Evolutionary conservation across 2,113 vertebrate genomes (phyloP).

Genomic region (Desmodus rotundus): DNA sequence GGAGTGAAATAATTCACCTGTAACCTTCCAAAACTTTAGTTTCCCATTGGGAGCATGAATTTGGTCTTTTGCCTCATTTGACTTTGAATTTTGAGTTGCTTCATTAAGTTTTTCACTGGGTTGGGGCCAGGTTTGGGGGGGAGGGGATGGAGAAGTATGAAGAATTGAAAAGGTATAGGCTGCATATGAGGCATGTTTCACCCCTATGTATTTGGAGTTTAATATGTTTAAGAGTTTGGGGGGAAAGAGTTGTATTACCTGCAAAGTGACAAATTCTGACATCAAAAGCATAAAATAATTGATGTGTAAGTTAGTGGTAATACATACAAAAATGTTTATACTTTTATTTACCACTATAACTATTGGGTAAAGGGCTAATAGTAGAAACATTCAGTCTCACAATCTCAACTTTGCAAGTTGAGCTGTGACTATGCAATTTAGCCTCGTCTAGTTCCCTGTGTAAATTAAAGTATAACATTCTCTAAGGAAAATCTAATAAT

Average conservation of each 20-base stretch:
- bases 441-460: not conserved
- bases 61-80: constrained; percentile 49
- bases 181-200: not conserved
- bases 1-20: constrained; percentile 60
- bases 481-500: not conserved
- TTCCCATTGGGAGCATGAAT: constrained; percentile 34
- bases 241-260: not conserved
- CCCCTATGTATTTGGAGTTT: not conserved
- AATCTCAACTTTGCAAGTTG: not conserved
- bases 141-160: not conserved
- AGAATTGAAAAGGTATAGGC: not conserved
- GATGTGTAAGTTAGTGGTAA: not conserved
- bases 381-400: not conserved
- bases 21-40: constrained; percentile 50
- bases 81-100: constrained; percentile 51
- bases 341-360: not conserved
- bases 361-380: not conserved
- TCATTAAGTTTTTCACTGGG: constrained; percentile 50
- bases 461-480: not conserved
- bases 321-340: not conserved
- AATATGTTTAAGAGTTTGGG: not conserved
- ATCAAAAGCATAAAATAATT: not conserved
- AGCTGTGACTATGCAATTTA: not conserved
- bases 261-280: not conserved
- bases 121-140: not conserved